phyloP scores from a whole-genome alignment of 2,888 invertebrate species.

The Caprella mutica region DNA sequence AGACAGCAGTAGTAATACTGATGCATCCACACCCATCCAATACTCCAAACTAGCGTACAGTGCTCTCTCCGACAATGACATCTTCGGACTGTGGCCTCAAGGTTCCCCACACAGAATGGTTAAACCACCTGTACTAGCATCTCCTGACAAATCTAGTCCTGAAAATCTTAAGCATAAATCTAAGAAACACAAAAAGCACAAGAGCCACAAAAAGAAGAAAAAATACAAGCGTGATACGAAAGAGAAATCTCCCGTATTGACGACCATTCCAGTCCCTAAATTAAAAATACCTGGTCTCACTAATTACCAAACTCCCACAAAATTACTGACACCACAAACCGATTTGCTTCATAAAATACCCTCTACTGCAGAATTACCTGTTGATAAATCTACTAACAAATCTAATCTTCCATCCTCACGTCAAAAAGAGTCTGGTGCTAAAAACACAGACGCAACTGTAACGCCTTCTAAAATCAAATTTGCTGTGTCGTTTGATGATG shows the following conservation, averaged over 20 bases:
- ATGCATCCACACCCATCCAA: neutral
- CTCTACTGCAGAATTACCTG: neutral
- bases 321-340: too few species aligned
- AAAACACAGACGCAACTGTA: neutral
- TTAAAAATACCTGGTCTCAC: too few species aligned
- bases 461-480: neutral
- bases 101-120: neutral
- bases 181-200: neutral
- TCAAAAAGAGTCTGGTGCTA: too few species aligned
- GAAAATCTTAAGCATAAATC: neutral
- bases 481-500: conserved; percentile 7
- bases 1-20: neutral
- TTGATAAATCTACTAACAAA: neutral
- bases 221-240: neutral
- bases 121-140: neutral
- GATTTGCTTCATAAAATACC: too few species aligned
- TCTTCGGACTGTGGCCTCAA: conserved; percentile 4
- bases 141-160: neutral
- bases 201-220: neutral
- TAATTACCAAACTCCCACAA: too few species aligned
- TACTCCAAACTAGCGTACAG: conserved; percentile 5
- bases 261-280: neutral
- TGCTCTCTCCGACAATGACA: conserved; percentile 5
- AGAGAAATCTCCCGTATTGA: neutral
- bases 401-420: too few species aligned